These are phyloP conservation scores for Cyclophora punctaria DNA, from an alignment of 2,888 invertebrate species.

Conservation along the genomic window DNA sequence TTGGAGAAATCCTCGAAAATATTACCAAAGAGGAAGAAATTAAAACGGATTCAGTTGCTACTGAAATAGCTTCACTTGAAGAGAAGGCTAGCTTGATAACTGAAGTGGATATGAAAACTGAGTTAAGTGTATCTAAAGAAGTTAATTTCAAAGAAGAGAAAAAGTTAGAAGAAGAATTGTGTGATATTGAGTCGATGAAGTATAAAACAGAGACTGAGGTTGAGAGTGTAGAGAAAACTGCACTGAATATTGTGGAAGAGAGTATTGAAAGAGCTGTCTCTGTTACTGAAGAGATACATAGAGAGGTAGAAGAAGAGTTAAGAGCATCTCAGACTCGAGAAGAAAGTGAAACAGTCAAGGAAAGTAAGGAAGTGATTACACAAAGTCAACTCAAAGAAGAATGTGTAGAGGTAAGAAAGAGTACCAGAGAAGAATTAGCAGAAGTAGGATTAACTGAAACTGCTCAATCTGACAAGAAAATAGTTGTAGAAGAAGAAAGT, in stretches of 20 bases:
- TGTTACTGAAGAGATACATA: conserved; percentile 47
- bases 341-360: conserved; percentile 7
- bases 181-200: conserved; percentile 11
- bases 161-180: conserved; percentile 24
- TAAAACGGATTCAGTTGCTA: background rate
- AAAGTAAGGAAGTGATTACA: background rate
- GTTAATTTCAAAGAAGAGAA: conserved; percentile 9
- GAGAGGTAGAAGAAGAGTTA: conserved; percentile 41
- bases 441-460: background rate
- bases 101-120: conserved; percentile 9
- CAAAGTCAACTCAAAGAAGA: background rate
- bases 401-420: background rate
- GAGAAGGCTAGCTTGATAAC: background rate
- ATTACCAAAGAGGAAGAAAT: conserved; percentile 6
- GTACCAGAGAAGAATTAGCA: background rate
- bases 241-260: conserved; percentile 43
- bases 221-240: conserved; percentile 48
- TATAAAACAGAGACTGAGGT: no score
- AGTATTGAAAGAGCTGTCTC: conserved; percentile 52
- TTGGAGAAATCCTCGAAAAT: conserved; percentile 10
- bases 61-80: no score
- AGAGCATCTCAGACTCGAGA: conserved; percentile 10
- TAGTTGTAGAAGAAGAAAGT: conserved; percentile 7
- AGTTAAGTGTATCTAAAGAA: conserved; percentile 13
- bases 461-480: background rate